Evolutionary conservation across 2,888 invertebrate species (phyloP), one percentile per base, ranked within the genome.

Genomic region (Protodeltote pygarga): DNA sequence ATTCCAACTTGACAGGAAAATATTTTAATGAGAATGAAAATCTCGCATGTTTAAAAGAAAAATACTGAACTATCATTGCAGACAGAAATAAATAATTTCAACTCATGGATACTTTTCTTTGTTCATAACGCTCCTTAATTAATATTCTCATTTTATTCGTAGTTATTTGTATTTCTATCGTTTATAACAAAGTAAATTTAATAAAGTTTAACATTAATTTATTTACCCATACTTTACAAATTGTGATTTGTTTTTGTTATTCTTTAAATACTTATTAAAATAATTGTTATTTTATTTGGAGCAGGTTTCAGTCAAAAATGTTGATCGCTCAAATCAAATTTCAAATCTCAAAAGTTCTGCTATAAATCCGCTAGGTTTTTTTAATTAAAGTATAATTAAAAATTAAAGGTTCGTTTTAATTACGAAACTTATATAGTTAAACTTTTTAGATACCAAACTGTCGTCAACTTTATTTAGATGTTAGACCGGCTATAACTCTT

Each of bases 21-120:
- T 51, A 59, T 68, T 71, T 71, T 69, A 71, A 69, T 72, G 63
- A 66, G 66, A 62, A 52, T 52, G 35, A 57, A 66, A 70, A 60
- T 49, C 42, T 46, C 31, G 28, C 40, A 29, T 50, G 51, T 52
- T 46, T 27, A 42, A 37, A 51, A 38, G 46, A 42, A 61, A 47
- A 66, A 66, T 38, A 32, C 46, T 51, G 57, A 46, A 60, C 41
- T 50, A 45, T 48, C 46, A 46, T 53, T 50, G 31, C 34, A 28
- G 44, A 31, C 32, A n/a, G 33, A 31, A 24, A 20, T 28, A 46
- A 17, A 28, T 31, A 20, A 25, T 48, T 34, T 25, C 17, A 20
- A n/a, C 5, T 23, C 19, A 24, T 40, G 25, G 37, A 41, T 37
- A n/a, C 37, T 44, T 40, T 44, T 40, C 23, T 45, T 15, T 39